These are phyloP conservation scores for Sthenelais limicola DNA, from an alignment of 2,888 invertebrate species.

Conservation along the genomic window DNA sequence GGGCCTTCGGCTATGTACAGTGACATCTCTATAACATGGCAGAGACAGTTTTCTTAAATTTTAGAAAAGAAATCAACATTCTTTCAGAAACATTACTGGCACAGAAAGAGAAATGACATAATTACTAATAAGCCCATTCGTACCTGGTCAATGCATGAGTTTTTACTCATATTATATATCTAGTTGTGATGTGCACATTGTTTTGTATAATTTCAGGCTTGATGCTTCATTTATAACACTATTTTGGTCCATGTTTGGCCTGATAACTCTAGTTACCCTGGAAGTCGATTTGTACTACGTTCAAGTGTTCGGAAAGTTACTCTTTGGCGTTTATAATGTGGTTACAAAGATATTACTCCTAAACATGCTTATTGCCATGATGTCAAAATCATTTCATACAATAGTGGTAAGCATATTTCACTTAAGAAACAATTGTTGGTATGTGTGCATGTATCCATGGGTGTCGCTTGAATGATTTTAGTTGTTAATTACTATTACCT, in stretches of 20 bases:
- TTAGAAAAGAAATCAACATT: no score
- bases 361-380: conserved; percentile 67
- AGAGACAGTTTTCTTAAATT: no score
- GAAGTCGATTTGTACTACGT: conserved; percentile 48
- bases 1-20: conserved; percentile 24
- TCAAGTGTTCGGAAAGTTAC: conserved; percentile 51
- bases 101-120: conserved; percentile 21
- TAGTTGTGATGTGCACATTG: conserved; percentile 30
- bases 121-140: neutral
- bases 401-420: conserved; percentile 62
- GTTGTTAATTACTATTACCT: no score
- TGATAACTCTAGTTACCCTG: conserved; percentile 49
- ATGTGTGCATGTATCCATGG: no score
- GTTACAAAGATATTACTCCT: conserved; percentile 63
- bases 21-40: no score
- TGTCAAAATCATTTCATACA: conserved; percentile 63
- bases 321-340: conserved; percentile 56
- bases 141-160: conserved; percentile 10
- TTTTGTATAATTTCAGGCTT: conserved; percentile 62
- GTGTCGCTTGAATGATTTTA: no score
- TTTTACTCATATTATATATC: neutral
- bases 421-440: no score
- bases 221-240: conserved; percentile 73
- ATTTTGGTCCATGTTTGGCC: conserved; percentile 73
- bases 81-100: no score